A percentile compares a stretch with the other conserved stretches of the same genome.
These are phyloP conservation scores for Ctenodactylus gundi DNA, from an alignment of 2,113 vertebrate genomes.

Conservation along the genomic window DNA sequence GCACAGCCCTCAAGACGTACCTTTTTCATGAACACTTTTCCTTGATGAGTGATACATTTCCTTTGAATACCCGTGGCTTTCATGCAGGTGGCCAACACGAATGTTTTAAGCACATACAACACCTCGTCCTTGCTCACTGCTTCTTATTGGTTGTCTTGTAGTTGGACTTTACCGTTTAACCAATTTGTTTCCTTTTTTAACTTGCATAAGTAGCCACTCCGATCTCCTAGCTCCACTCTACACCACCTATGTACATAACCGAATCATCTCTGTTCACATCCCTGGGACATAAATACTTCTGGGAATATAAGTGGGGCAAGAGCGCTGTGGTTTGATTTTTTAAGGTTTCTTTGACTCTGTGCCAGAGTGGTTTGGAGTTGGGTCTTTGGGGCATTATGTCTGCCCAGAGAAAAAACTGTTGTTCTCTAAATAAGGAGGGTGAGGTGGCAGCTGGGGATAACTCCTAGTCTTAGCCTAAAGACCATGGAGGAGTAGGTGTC, in stretches of 20 bases:
- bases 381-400: too few species aligned
- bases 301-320: too few species aligned
- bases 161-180: neutral
- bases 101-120: neutral
- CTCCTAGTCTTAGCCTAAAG: neutral
- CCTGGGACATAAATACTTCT: neutral
- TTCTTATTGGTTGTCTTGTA: neutral
- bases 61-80: neutral
- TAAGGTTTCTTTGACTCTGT: neutral
- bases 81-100: neutral
- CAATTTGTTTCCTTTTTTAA: neutral
- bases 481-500: neutral
- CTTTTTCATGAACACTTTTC: neutral
- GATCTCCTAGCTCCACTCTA: rapidly evolving
- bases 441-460: neutral
- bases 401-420: neutral
- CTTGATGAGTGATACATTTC: neutral
- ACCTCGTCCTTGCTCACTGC: too few species aligned
- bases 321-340: rapidly evolving
- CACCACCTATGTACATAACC: rapidly evolving
- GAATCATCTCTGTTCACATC: neutral
- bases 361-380: neutral
- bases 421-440: neutral
- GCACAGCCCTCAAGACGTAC: neutral
- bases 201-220: too few species aligned